Percentiles rank a stretch among this genome's conserved stretches.
Conservation (phyloP, 2,888 invertebrate genomes). For the Drosophila atripex region DNA sequence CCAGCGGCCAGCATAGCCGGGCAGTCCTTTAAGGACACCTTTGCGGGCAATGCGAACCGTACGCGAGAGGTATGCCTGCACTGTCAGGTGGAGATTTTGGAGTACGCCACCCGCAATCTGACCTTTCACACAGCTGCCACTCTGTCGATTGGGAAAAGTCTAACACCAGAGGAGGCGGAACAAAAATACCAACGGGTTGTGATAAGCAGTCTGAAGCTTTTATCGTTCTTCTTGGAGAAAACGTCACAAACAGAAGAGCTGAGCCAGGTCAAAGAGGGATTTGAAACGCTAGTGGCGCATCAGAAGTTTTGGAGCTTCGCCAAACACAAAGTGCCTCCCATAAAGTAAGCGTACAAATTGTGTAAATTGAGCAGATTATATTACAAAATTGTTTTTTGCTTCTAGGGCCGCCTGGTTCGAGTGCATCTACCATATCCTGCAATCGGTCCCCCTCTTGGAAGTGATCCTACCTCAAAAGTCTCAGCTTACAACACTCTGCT, state of each 20-base stretch:
- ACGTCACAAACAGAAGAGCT: conserved; percentile 85
- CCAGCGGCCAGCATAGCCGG: conserved; percentile 91
- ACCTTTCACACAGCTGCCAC: conserved; percentile 86
- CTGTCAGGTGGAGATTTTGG: conserved; percentile 92
- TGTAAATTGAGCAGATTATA: background rate
- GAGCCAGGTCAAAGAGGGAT: conserved; percentile 73
- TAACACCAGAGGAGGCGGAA: conserved; percentile 88
- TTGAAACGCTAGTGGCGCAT: conserved; percentile 86
- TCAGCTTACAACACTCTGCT: conserved; percentile 86
- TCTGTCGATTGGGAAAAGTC: conserved; percentile 85
- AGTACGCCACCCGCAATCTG: conserved; percentile 89
- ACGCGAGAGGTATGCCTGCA: conserved; percentile 91
- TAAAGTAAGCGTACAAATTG: conserved; percentile 75
- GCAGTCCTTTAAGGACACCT: conserved; percentile 89
- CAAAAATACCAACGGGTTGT: conserved; percentile 88
- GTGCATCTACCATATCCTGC: conserved; percentile 86
- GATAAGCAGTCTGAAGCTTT: conserved; percentile 87
- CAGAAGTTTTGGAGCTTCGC: conserved; percentile 90
- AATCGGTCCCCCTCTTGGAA: conserved; percentile 84
- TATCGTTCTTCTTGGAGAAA: conserved; percentile 86
- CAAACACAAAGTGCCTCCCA: conserved; percentile 85
- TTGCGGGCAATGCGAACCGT: conserved; percentile 89
- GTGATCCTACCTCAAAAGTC: conserved; percentile 85
- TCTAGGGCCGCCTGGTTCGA: conserved; percentile 88
- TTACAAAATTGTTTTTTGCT: conserved; percentile 12